These are phyloP conservation scores for Halictus ligatus DNA, from an alignment of 2,888 invertebrate genomes.

Conservation along the genomic window DNA sequence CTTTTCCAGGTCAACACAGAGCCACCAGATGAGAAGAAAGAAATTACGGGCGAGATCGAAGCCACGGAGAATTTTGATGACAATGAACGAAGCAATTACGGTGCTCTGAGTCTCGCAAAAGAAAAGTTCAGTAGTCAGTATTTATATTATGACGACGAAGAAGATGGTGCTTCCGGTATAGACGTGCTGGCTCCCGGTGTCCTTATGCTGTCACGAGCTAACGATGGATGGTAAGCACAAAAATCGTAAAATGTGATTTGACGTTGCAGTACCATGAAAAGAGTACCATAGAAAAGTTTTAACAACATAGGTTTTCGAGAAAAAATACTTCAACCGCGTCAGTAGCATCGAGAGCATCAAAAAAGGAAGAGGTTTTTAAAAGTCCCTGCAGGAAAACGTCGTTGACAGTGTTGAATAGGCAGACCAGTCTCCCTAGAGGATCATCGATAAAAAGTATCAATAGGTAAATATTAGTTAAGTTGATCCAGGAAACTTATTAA, in stretches of 20 bases:
- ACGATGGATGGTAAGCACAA: constrained; percentile 86
- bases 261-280: background rate
- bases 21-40: background rate
- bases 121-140: constrained; percentile 86
- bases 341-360: constrained; percentile 84
- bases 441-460: constrained; percentile 42
- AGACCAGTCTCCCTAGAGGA: constrained; percentile 62
- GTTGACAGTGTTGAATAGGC: constrained; percentile 68
- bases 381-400: constrained; percentile 61
- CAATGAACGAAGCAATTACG: constrained; percentile 22
- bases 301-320: constrained; percentile 80
- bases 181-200: constrained; percentile 89
- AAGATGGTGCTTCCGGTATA: constrained; percentile 86
- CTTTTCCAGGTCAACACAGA: constrained; percentile 6
- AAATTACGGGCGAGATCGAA: constrained; percentile 30
- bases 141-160: constrained; percentile 88
- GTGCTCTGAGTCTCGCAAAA: constrained; percentile 56
- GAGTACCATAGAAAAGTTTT: background rate
- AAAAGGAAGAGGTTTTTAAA: constrained; percentile 57
- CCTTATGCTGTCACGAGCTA: constrained; percentile 88
- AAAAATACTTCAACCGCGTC: constrained; percentile 80
- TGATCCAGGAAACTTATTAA: background rate
- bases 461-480: constrained; percentile 51
- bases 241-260: background rate
- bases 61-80: constrained; percentile 69